Evolutionary conservation across 2,888 invertebrate genomes (phyloP).

Genomic region (Nemotelus pantherinus): DNA sequence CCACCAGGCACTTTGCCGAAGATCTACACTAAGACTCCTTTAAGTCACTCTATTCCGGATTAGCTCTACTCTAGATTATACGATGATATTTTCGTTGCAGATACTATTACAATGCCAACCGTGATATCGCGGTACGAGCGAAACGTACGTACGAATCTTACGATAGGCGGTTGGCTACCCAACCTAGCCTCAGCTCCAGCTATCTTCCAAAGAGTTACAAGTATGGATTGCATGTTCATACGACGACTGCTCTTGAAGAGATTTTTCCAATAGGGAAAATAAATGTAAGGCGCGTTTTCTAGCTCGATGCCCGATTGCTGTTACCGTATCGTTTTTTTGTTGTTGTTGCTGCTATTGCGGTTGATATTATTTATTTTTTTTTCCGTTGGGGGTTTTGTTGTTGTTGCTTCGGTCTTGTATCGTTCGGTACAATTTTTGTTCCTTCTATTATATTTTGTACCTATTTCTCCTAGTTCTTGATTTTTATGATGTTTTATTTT

Average conservation of each 20-base stretch:
- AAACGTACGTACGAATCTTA: too few species aligned
- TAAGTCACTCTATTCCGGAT: constrained; percentile 44
- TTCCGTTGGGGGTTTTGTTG: too few species aligned
- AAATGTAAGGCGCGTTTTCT: constrained; percentile 26
- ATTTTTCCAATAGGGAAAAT: constrained; percentile 40
- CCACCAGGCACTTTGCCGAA: too few species aligned
- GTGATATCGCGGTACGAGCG: not conserved
- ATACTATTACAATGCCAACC: constrained; percentile 36
- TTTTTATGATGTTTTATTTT: constrained; percentile 34
- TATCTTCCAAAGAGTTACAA: constrained; percentile 40
- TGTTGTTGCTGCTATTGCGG: not conserved
- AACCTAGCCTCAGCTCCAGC: not conserved
- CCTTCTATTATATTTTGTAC: not conserved
- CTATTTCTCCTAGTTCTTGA: constrained; percentile 9
- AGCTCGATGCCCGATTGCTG: not conserved
- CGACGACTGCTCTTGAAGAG: constrained; percentile 15
- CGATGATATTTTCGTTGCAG: constrained; percentile 41
- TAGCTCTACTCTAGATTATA: constrained; percentile 49
- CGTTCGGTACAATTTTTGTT: not conserved
- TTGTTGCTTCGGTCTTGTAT: too few species aligned
- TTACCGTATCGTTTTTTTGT: not conserved
- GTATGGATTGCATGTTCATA: constrained; percentile 38
- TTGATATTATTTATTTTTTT: too few species aligned
- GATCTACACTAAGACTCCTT: constrained; percentile 14
- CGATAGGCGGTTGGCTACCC: too few species aligned